These are phyloP conservation scores for Eupithecia abbreviata DNA, from an alignment of 2,888 invertebrate species.

Conservation along the genomic window DNA sequence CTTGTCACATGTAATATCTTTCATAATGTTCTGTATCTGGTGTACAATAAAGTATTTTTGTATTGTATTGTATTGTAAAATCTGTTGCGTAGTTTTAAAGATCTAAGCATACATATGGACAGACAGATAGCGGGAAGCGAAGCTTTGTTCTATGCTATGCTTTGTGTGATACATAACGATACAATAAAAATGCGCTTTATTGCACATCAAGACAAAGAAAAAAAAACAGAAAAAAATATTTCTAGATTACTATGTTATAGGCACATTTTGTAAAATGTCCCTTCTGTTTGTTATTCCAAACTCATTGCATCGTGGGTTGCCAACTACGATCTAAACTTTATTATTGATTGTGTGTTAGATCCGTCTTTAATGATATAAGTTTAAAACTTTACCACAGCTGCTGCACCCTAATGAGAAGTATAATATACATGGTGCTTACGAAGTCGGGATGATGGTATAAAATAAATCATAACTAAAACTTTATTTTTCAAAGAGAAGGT, in stretches of 20 bases:
- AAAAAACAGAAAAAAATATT: too few species aligned
- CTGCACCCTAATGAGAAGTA: conserved; percentile 34
- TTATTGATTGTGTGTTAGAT: conserved; percentile 46
- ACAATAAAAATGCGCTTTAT: too few species aligned
- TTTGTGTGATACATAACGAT: too few species aligned
- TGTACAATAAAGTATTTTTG: too few species aligned
- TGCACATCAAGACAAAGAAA: too few species aligned
- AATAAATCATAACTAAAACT: background rate
- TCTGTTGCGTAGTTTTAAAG: too few species aligned
- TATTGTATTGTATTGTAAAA: too few species aligned
- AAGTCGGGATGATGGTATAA: background rate
- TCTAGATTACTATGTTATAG: background rate
- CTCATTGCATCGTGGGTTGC: background rate
- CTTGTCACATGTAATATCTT: too few species aligned
- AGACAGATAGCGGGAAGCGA: too few species aligned
- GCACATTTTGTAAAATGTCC: background rate
- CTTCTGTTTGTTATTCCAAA: background rate
- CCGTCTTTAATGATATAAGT: conserved; percentile 44
- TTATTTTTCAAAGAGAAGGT: background rate
- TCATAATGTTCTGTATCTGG: too few species aligned
- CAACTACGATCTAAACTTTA: conserved; percentile 40
- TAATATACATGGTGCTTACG: conserved; percentile 14
- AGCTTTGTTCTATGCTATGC: too few species aligned
- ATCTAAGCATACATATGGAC: too few species aligned
- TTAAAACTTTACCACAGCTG: conserved; percentile 34